Evolutionary conservation across 2,797 vertebrate genomes (phyloP).

Genomic region (Parambassis ranga): DNA sequence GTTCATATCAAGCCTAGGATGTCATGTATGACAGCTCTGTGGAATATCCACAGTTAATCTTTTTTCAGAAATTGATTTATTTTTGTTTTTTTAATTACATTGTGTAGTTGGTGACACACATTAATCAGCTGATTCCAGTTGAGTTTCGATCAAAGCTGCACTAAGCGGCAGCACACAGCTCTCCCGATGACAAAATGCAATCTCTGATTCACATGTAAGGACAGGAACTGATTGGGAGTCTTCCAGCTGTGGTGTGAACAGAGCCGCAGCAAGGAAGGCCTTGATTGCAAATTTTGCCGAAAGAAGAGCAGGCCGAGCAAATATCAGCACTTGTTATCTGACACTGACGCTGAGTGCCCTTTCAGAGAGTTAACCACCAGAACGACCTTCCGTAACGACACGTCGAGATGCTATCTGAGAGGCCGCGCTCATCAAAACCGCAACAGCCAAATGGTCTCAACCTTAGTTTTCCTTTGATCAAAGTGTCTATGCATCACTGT

Average conservation of each 20-base stretch:
- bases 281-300: constrained; percentile 41
- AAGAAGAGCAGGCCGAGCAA: constrained; percentile 12
- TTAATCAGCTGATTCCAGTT: background rate
- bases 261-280: background rate
- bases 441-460: constrained; percentile 66
- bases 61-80: background rate
- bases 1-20: constrained; percentile 11
- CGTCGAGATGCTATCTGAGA: constrained; percentile 65
- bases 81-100: background rate
- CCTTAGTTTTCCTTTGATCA: constrained; percentile 65
- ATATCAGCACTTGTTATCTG: constrained; percentile 50
- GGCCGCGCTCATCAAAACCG: constrained; percentile 58
- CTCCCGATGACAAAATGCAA: constrained; percentile 12
- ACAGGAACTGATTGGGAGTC: background rate
- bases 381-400: constrained; percentile 69
- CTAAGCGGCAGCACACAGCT: background rate
- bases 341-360: constrained; percentile 68
- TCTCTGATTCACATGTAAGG: background rate
- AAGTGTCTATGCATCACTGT: constrained; percentile 54
- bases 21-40: constrained; percentile 11
- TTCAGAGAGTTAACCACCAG: constrained; percentile 63
- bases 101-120: background rate
- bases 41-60: background rate
- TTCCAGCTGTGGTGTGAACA: background rate
- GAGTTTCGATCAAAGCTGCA: background rate